Evolutionary conservation across 2,888 invertebrate species (phyloP).

Genomic region (Caenorhabditis macrosperma): DNA sequence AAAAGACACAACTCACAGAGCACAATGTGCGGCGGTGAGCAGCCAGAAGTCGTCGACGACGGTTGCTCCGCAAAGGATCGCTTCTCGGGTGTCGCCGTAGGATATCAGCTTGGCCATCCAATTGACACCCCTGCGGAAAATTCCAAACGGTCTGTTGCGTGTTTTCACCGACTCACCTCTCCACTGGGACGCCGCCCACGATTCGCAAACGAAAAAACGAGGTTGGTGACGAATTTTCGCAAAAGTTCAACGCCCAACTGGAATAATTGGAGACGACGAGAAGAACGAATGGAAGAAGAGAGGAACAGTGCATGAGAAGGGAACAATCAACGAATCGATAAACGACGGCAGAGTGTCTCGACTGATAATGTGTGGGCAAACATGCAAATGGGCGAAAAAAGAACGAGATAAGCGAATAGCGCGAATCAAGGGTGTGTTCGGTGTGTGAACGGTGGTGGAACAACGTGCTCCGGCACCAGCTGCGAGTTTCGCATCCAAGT

Average conservation of each 20-base stretch:
- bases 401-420: too few species aligned
- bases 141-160: not conserved
- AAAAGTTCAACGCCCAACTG: constrained; percentile 31
- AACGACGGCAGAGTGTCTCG: constrained; percentile 5
- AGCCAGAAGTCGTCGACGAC: constrained; percentile 61
- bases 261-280: not conserved
- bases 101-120: constrained; percentile 57
- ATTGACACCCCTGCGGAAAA: constrained; percentile 23
- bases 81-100: constrained; percentile 25
- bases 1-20: constrained; percentile 15
- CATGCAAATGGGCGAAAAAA: constrained; percentile 34
- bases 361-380: constrained; percentile 17
- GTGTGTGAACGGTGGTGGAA: too few species aligned
- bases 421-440: too few species aligned
- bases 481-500: too few species aligned
- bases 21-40: constrained; percentile 69
- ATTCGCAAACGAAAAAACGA: constrained; percentile 44
- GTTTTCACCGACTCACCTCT: constrained; percentile 17
- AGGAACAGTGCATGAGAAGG: not conserved
- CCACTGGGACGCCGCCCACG: constrained; percentile 31
- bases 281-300: not conserved
- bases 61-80: constrained; percentile 66
- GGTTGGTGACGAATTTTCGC: constrained; percentile 4
- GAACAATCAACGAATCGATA: too few species aligned
- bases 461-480: too few species aligned